Evolutionary conservation across 2,113 vertebrate genomes (phyloP).

Genomic region (Calyptomena viridis): DNA sequence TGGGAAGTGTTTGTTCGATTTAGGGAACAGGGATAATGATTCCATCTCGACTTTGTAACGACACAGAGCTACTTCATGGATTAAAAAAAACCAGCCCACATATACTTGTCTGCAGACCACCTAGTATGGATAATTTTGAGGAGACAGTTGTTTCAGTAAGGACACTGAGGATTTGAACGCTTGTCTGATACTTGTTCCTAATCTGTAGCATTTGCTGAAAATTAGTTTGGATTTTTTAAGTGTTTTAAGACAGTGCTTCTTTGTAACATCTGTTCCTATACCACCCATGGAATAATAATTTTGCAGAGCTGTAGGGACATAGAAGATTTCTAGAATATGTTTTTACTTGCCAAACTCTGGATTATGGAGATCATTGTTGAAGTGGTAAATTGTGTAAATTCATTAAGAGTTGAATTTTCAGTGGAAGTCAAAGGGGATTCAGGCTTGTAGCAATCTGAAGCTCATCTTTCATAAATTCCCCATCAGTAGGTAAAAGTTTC

Average conservation of each 20-base stretch:
- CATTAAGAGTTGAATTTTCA: neutral
- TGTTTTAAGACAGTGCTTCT: neutral
- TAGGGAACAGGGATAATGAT: neutral
- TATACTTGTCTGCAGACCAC: neutral
- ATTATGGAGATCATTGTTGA: neutral
- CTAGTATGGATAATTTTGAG: neutral
- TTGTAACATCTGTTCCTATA: neutral
- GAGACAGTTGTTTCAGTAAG: neutral
- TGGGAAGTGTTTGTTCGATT: neutral
- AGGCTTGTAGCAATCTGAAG: neutral
- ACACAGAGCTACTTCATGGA: neutral
- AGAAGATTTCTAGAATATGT: neutral
- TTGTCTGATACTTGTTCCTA: neutral
- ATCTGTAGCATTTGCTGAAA: neutral
- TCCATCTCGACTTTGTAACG: neutral
- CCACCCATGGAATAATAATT: neutral
- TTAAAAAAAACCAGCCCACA: neutral
- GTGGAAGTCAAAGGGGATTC: neutral
- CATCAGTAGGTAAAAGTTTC: neutral
- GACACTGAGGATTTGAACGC: neutral
- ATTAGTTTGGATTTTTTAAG: neutral
- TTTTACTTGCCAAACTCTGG: neutral
- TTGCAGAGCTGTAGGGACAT: neutral
- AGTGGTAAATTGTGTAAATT: neutral
- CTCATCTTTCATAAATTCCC: neutral